Evolutionary conservation across 1,140 invertebrate genomes (phyloP).

Genomic region (Metopolophium dirhodum): DNA sequence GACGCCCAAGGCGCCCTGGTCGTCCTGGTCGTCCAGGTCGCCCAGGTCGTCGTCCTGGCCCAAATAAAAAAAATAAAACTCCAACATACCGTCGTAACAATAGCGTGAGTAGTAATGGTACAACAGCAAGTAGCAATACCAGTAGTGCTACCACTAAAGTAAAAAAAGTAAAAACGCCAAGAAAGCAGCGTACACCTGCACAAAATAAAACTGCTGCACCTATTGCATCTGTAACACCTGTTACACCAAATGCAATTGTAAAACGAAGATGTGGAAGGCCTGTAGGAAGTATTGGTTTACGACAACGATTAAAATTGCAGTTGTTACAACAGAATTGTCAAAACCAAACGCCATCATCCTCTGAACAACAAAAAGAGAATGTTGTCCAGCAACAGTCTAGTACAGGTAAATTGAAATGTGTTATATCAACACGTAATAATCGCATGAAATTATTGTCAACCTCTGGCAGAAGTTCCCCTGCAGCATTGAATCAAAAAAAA

Average conservation of each 20-base stretch:
- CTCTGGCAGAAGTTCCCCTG: background rate
- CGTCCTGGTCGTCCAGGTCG: no score
- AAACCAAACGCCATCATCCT: background rate
- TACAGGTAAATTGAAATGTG: conserved; percentile 39
- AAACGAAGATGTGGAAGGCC: conserved; percentile 21
- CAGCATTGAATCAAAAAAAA: background rate
- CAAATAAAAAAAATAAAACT: conserved; percentile 1
- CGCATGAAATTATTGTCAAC: conserved; percentile 31
- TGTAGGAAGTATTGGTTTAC: conserved; percentile 16
- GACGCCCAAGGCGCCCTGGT: no score
- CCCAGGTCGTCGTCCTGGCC: background rate
- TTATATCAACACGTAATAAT: conserved; percentile 43
- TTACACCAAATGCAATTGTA: background rate
- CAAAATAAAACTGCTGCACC: background rate
- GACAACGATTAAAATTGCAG: background rate
- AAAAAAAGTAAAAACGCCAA: background rate
- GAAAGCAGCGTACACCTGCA: background rate
- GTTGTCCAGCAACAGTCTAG: background rate
- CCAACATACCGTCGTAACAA: background rate
- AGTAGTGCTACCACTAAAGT: background rate
- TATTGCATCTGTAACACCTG: background rate
- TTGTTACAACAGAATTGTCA: background rate
- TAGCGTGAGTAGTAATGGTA: conserved; percentile 27
- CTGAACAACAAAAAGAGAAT: conserved; percentile 15
- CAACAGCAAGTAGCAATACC: background rate